Conservation (phyloP, 92 coral and sea anemone genomes). For the Epizoanthus stellaris region DNA sequence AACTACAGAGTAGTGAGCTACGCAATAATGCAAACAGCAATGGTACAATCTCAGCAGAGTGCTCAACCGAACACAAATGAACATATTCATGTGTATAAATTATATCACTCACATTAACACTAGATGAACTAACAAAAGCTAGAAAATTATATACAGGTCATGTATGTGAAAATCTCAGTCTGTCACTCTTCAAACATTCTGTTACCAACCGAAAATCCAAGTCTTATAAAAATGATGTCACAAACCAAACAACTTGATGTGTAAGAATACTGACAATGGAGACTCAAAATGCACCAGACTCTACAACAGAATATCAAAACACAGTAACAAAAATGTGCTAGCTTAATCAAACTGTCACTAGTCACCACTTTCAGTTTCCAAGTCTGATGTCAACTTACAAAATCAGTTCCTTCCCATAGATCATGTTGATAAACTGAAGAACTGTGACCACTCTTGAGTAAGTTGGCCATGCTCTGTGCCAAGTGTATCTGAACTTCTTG, state of each 20-base stretch:
- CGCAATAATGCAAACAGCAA: too few species aligned
- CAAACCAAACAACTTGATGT: neutral
- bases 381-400: neutral
- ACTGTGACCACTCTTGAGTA: neutral
- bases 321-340: neutral
- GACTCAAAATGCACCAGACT: neutral
- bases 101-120: too few species aligned
- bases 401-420: neutral
- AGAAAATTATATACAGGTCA: too few species aligned
- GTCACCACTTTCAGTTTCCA: neutral
- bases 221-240: neutral
- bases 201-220: neutral
- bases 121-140: too few species aligned
- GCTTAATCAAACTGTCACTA: too few species aligned
- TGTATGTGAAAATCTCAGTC: neutral
- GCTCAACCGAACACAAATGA: too few species aligned
- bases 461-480: constrained; percentile 19
- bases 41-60: too few species aligned
- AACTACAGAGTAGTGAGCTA: too few species aligned
- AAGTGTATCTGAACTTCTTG: constrained; percentile 16
- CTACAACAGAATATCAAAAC: constrained; percentile 10
- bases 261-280: neutral
- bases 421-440: neutral
- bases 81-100: too few species aligned
- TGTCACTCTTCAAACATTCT: neutral